A percentile compares a stretch with the other conserved stretches of the same genome.
phyloP scores from a whole-genome alignment of 1,140 invertebrate species.

The Ridgeia piscesae region DNA sequence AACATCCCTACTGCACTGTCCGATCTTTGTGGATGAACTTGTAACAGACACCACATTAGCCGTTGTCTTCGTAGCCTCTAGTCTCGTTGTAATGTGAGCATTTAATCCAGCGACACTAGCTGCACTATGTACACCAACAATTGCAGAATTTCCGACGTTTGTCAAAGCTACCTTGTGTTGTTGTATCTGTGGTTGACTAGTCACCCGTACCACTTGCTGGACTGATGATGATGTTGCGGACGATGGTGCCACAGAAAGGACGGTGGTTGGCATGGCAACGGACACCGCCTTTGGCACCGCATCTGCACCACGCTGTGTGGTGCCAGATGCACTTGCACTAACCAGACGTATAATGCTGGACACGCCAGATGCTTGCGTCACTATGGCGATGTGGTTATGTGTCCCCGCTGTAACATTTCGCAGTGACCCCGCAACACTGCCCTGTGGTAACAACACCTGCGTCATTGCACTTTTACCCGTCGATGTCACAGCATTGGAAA shows the following conservation, averaged over 20 bases:
- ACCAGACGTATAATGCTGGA: neutral
- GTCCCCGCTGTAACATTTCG: neutral
- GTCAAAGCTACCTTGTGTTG: neutral
- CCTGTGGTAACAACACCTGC: neutral
- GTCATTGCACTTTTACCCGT: neutral
- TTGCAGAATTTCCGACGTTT: neutral
- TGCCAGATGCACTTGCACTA: neutral
- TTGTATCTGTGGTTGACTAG: neutral
- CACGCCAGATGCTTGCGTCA: neutral
- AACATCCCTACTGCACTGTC: neutral
- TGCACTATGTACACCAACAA: neutral
- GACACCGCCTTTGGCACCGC: neutral
- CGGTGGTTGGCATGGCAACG: neutral
- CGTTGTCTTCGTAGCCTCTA: neutral
- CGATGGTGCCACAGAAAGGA: neutral
- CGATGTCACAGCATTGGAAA: neutral
- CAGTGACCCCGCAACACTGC: neutral
- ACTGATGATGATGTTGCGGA: neutral
- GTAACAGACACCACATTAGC: neutral
- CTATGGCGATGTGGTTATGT: neutral
- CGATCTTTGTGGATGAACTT: neutral
- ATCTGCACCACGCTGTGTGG: neutral
- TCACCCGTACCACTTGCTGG: neutral
- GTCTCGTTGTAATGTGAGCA: neutral
- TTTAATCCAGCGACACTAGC: neutral